A percentile compares a stretch with the other conserved stretches of the same genome.
Evolutionary conservation across 2,797 vertebrate genomes (phyloP).

Genomic region (Typhlichthys eigenmanni): DNA sequence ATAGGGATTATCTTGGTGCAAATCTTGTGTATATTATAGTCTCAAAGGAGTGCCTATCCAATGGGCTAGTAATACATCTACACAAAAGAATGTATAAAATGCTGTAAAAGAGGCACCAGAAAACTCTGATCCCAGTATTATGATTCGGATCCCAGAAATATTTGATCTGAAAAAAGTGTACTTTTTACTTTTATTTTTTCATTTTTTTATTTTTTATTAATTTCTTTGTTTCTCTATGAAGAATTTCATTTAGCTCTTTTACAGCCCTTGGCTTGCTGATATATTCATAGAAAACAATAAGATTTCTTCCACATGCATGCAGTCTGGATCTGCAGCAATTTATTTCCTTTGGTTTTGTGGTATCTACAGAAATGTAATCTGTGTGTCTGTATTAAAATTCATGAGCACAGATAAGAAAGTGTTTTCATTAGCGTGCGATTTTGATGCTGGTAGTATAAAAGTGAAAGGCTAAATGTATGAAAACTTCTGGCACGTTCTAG

Average conservation of each 20-base stretch:
- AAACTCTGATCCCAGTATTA: constrained; percentile 18
- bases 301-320: constrained; percentile 53
- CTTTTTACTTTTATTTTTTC: constrained; percentile 31
- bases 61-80: background rate
- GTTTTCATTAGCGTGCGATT: constrained; percentile 55
- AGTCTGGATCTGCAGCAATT: constrained; percentile 56
- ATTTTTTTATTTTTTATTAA: constrained; percentile 45
- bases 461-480: constrained; percentile 35
- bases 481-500: constrained; percentile 38
- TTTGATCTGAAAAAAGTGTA: constrained; percentile 16
- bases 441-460: constrained; percentile 34
- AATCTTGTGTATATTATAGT: constrained; percentile 12
- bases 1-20: constrained; percentile 1
- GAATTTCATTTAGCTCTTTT: constrained; percentile 48
- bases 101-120: background rate
- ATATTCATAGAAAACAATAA: constrained; percentile 75
- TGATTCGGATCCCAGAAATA: constrained; percentile 14
- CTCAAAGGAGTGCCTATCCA: background rate
- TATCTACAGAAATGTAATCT: constrained; percentile 71
- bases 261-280: constrained; percentile 49
- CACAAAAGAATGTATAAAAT: background rate
- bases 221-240: constrained; percentile 40
- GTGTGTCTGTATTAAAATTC: constrained; percentile 71
- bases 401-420: constrained; percentile 64
- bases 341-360: constrained; percentile 52